phyloP scores from a whole-genome alignment of 1,140 invertebrate genomes.

The Manduca sexta region DNA sequence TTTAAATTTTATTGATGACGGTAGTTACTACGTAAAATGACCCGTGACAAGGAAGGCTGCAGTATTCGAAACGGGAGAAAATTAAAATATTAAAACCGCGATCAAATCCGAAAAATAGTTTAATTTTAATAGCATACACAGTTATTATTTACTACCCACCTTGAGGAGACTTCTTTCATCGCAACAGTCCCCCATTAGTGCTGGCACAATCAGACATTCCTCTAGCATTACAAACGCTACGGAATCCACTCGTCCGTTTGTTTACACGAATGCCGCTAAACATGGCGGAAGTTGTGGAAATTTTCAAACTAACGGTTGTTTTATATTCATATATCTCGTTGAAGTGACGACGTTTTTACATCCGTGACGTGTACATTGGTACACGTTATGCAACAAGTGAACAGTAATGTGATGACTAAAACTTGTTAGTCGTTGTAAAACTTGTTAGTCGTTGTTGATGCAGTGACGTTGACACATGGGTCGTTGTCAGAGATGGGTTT shows the following conservation, averaged over 20 bases:
- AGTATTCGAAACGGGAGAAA: too few relatives aligned
- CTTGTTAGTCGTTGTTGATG: neutral
- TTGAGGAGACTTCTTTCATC: too few relatives aligned
- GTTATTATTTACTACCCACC: too few relatives aligned
- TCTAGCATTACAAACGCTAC: neutral
- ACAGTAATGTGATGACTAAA: constrained; percentile 8
- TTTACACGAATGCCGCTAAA: neutral
- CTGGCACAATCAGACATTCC: too few relatives aligned
- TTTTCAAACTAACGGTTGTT: constrained; percentile 29
- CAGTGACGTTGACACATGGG: neutral
- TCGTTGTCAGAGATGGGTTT: constrained; percentile 19
- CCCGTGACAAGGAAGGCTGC: too few relatives aligned
- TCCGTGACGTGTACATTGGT: constrained; percentile 27
- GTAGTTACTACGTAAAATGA: too few relatives aligned
- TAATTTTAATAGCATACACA: too few relatives aligned
- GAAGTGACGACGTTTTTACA: constrained; percentile 17
- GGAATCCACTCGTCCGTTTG: neutral
- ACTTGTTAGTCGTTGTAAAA: neutral
- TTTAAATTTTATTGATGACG: too few relatives aligned
- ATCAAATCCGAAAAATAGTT: too few relatives aligned
- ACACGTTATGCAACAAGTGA: constrained; percentile 25
- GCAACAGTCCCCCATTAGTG: too few relatives aligned
- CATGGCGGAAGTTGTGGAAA: constrained; percentile 30
- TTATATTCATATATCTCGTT: neutral
- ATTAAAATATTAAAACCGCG: too few relatives aligned